These are phyloP conservation scores for Drosophila sucinea DNA, from an alignment of 1,140 invertebrate species.

Conservation along the genomic window DNA sequence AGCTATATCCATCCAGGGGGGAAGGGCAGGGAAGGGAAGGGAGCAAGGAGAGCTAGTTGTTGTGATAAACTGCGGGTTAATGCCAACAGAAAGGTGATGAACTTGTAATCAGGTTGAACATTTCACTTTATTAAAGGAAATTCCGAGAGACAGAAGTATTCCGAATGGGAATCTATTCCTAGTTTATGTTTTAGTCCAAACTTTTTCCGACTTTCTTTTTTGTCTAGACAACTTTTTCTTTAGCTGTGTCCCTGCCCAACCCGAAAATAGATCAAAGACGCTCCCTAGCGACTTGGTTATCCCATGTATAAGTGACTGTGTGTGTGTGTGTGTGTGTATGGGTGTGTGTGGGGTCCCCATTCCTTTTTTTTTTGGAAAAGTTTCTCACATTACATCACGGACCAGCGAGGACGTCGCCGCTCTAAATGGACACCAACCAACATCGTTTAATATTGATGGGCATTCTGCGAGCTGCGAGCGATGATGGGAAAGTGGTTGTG, in stretches of 20 bases:
- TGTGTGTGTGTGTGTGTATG: neutral
- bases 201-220: neutral
- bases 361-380: slow-evolving; percentile 42
- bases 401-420: slow-evolving; percentile 32
- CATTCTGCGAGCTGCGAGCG: slow-evolving; percentile 68
- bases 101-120: neutral
- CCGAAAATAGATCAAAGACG: slow-evolving; percentile 61
- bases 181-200: neutral
- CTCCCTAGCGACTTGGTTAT: slow-evolving; percentile 21
- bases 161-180: neutral
- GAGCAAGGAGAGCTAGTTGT: neutral
- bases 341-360: slow-evolving; percentile 15
- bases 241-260: slow-evolving; percentile 15
- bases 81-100: neutral
- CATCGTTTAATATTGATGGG: slow-evolving; percentile 80
- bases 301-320: neutral
- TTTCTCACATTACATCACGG: slow-evolving; percentile 80
- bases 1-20: slow-evolving; percentile 7
- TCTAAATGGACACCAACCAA: slow-evolving; percentile 46
- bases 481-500: slow-evolving; percentile 64
- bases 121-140: neutral
- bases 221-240: slow-evolving; percentile 13
- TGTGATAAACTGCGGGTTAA: slow-evolving; percentile 5
- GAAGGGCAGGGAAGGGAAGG: slow-evolving; percentile 3
- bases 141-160: too few relatives aligned